Evolutionary conservation across 1,140 invertebrate species (phyloP), one percentile per base, ranked within the genome.

Genomic region (Caenorhabditis remanei): DNA sequence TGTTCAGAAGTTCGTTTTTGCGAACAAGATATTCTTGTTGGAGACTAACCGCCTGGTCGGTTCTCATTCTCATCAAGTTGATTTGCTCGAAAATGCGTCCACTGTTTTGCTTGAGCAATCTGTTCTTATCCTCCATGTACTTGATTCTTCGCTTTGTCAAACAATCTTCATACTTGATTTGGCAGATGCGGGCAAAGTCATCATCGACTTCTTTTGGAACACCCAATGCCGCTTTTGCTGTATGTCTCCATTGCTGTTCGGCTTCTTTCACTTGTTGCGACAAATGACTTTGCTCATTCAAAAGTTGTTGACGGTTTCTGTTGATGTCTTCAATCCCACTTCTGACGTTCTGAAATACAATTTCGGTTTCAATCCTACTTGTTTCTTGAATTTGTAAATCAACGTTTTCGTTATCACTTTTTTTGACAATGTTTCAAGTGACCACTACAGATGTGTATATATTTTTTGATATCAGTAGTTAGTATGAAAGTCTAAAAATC

Each of bases 181-280:
- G 71, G 14, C 71, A 79, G 14, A 79, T 21, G 13, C 71, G 16
- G 21, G 11, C 11, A n/a, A 79, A 79, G 7, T 79, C 43, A 6
- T 79, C 71, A 79, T 79, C 71, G 53, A 79, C 71, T 5, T 79
- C 71, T 53, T 79, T 79, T 24, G 71, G 71, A 50, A 79, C 71
- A 11, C 71, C 71, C n/a, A 79, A 79, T 24, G 71, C 71, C 1
- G 71, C 19, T 11, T 50, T 50, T 8, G 71, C 71, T 53, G 71
- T 79, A 9, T 79, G 43, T 79, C 46, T 79, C 71, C 71, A 79
- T 50, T 21, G 43, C n/a, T 79, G 71, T 53, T 79, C 71, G 9
- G 46, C 46, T 53, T 79, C 71, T 24, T 79, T 79, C 7, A 79
- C 71, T 50, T 79, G 71, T 24, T 79, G 71, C 14, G 71, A 79